A percentile compares a stretch with the other conserved stretches of the same genome.
phyloP scores from a whole-genome alignment of 1,140 invertebrate species.

The Plutomurus gul region DNA sequence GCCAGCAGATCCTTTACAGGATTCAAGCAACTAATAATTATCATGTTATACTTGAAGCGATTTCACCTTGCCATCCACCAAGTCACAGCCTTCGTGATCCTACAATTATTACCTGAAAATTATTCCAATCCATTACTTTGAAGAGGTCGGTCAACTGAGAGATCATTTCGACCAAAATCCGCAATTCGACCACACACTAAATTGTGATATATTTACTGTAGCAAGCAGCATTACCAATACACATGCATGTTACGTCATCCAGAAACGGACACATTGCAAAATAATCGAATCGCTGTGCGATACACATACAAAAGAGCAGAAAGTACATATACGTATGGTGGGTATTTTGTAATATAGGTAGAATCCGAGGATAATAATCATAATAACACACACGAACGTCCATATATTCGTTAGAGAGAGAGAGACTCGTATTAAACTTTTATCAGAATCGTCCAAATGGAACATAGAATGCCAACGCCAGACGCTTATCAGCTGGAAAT shows the following conservation, averaged over 20 bases:
- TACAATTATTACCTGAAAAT: not conserved
- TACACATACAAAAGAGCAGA: no score
- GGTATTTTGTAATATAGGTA: no score
- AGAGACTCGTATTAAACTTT: conserved; percentile 12
- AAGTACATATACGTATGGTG: no score
- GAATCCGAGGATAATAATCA: not conserved
- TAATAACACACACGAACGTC: not conserved
- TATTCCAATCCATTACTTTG: not conserved
- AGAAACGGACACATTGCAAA: not conserved
- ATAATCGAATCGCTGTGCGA: not conserved
- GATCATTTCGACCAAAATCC: no score
- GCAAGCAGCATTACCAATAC: no score
- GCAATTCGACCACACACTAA: no score
- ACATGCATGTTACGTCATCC: not conserved
- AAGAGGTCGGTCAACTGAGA: not conserved
- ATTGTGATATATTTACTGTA: no score
- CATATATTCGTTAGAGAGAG: not conserved
- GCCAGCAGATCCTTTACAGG: not conserved
- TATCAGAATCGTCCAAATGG: conserved; percentile 25
- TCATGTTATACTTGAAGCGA: not conserved
- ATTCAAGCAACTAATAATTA: not conserved
- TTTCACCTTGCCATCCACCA: not conserved
- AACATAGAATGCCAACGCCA: conserved; percentile 33
- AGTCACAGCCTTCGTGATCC: no score
- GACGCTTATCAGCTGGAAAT: conserved; percentile 33